Evolutionary conservation across 2,113 vertebrate genomes (phyloP).

Genomic region (Gymnocephalus cernua): DNA sequence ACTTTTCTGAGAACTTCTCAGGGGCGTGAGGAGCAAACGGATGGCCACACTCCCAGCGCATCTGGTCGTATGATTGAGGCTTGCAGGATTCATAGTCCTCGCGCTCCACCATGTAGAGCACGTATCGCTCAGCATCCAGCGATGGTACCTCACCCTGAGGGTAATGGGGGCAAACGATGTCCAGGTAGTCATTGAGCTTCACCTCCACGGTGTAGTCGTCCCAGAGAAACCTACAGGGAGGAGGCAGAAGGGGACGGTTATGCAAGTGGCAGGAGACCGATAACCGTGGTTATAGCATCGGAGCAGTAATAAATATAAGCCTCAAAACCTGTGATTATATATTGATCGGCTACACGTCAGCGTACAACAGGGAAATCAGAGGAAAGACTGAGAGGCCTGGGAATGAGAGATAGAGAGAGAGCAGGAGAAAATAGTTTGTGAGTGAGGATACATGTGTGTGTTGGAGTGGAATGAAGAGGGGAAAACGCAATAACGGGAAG

Average conservation of each 20-base stretch:
- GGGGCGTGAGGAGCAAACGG: slow-evolving; percentile 90
- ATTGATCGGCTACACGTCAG: slow-evolving; percentile 65
- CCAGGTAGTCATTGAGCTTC: slow-evolving; percentile 92
- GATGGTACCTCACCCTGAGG: slow-evolving; percentile 84
- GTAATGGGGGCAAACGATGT: slow-evolving; percentile 96
- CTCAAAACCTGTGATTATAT: slow-evolving; percentile 75
- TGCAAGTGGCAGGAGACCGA: slow-evolving; percentile 49
- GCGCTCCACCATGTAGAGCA: slow-evolving; percentile 92
- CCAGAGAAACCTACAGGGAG: slow-evolving; percentile 84
- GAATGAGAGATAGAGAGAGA: slow-evolving; percentile 19
- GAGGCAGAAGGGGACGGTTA: slow-evolving; percentile 36
- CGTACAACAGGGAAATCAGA: slow-evolving; percentile 76
- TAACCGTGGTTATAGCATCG: slow-evolving; percentile 38
- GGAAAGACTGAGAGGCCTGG: slow-evolving; percentile 47
- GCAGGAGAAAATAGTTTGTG: slow-evolving; percentile 5
- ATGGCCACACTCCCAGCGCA: slow-evolving; percentile 94
- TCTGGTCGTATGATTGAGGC: slow-evolving; percentile 89
- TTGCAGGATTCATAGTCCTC: slow-evolving; percentile 89
- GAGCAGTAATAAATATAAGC: slow-evolving; percentile 65
- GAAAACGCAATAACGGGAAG: slow-evolving; percentile 46
- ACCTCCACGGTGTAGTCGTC: slow-evolving; percentile 88
- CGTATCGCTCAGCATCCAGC: slow-evolving; percentile 89
- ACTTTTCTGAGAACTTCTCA: slow-evolving; percentile 94
- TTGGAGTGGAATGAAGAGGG: slow-evolving; percentile 43
- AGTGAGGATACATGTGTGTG: slow-evolving; percentile 43